Evolutionary conservation across 2,113 vertebrate genomes (phyloP).

Genomic region (Lophura nycthemera): DNA sequence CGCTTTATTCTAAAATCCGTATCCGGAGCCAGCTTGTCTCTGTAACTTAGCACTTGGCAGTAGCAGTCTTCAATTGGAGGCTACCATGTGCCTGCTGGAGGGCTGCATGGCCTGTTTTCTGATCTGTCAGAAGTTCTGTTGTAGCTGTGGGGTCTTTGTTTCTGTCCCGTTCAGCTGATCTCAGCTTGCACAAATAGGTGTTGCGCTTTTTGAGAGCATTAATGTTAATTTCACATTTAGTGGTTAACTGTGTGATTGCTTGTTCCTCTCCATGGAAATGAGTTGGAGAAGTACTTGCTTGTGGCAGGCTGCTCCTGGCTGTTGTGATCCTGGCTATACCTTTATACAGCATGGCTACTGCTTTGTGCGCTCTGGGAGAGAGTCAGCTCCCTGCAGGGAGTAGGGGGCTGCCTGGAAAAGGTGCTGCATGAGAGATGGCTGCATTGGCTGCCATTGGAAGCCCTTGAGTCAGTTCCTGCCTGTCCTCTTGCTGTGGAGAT

Average conservation of each 20-base stretch:
- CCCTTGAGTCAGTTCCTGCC: neutral
- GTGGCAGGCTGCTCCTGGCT: neutral
- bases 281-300: fast-evolving
- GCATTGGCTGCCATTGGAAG: neutral
- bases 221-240: neutral
- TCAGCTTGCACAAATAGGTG: neutral
- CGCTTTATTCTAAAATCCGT: neutral
- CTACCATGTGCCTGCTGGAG: neutral
- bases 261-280: neutral
- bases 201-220: neutral
- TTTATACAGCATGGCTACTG: neutral
- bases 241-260: neutral
- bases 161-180: neutral
- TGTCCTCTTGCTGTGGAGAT: neutral
- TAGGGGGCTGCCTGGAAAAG: neutral
- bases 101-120: neutral
- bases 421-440: neutral
- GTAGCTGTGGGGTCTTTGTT: neutral
- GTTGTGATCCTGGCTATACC: neutral
- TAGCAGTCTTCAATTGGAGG: neutral
- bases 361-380: neutral
- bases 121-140: neutral
- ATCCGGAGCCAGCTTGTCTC: fast-evolving
- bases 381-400: neutral
- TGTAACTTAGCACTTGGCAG: neutral